Base-by-base conservation (phyloP, 2,797 vertebrate genomes). In the Centroberyx gerrardi region DNA sequence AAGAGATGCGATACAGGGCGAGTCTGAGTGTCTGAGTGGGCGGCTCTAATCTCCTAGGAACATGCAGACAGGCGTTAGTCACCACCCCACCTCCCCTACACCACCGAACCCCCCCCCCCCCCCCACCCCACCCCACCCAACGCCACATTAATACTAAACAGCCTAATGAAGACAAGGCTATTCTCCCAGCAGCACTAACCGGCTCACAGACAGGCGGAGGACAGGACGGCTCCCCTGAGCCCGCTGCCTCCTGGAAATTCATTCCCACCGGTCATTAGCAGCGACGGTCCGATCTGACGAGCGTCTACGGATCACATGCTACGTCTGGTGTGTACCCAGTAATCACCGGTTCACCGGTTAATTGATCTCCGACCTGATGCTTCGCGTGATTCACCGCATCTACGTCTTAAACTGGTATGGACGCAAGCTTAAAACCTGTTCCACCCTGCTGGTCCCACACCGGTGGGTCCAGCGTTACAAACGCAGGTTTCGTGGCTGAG, bases 1-100 rank as follows among this genome's bases (percentile, higher is more conserved):
- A 55, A 68, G 53, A 53, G 17, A 88, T 44, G 59, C 48, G 67
- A 76, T 70, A 46, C 44, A 27, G 31, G 18, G 63, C 5, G 42
- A n/a, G 48, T 94, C 90, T 93, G 84, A 71, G 91, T 81, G 92
- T 93, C 86, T 92, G 62, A 28, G 55, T 64, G 66, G 40, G 68
- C 31, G 62, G 49, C 72, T 67, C 15, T 53, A 62, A 76, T 79
- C 68, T 62, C 62, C 61, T 64, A 9, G 7, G 69, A 74, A 63
- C 5, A 12, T 33, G 44, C 67, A 80, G 73, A 81, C 59, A 10
- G 44, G 3, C 48, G 28, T 75, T 66, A 54, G 59, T 22, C 22
- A 22, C 22, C 22, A 22, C 22, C 22, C 22, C 22, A 22, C 22
- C 22, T 22, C 22, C 22, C 22, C 22, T 22, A 22, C 22, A 22